phyloP scores from a whole-genome alignment of 2,113 vertebrate genomes.

The Ammodytes dubius region DNA sequence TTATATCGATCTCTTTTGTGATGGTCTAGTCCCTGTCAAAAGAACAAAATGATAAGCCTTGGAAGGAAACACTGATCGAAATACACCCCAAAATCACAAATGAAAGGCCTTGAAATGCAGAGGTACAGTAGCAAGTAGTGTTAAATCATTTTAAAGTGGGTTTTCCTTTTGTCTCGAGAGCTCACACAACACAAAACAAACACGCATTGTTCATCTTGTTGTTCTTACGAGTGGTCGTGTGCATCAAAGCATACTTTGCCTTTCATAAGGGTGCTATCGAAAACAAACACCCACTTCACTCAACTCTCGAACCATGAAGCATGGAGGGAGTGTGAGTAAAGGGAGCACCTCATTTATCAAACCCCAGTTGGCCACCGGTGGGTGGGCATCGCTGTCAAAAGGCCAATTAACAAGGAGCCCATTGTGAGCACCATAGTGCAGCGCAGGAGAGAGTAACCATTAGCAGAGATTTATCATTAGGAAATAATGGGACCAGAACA shows the following conservation, averaged over 20 bases:
- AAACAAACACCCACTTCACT: conserved; percentile 78
- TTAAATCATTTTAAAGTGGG: background rate
- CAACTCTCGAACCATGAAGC: conserved; percentile 68
- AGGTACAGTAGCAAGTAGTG: background rate
- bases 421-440: conserved; percentile 66
- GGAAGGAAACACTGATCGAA: background rate
- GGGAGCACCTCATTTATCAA: conserved; percentile 80
- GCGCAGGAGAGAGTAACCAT: conserved; percentile 65
- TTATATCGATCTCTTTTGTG: conserved; percentile 11
- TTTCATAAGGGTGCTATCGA: conserved; percentile 60
- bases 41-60: conserved; percentile 24
- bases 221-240: conserved; percentile 43
- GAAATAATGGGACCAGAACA: conserved; percentile 72
- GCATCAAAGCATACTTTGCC: conserved; percentile 66
- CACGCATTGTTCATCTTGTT: conserved; percentile 22
- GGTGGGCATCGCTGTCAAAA: conserved; percentile 81
- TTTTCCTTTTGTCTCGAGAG: conserved; percentile 11
- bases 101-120: background rate
- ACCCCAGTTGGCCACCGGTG: conserved; percentile 75
- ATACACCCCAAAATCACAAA: background rate
- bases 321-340: conserved; percentile 56
- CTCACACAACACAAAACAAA: background rate
- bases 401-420: conserved; percentile 81
- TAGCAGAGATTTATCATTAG: conserved; percentile 75
- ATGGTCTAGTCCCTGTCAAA: conserved; percentile 17